Conservation (phyloP, 1,140 invertebrate genomes). For the Thaumatotibia leucotreta region DNA sequence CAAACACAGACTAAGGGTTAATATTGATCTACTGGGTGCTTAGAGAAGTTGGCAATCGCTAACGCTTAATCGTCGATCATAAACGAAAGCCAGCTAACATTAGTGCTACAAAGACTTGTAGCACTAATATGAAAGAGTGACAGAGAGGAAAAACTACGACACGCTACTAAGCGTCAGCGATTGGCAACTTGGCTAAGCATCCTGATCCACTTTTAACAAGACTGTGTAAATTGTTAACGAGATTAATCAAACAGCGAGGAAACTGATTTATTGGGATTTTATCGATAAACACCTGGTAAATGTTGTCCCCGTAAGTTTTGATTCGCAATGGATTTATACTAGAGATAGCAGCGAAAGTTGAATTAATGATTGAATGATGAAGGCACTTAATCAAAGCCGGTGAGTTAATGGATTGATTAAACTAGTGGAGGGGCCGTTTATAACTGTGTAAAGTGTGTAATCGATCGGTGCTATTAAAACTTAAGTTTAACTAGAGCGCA, state of each 20-base stretch:
- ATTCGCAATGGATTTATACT: background rate
- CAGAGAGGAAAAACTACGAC: too few species aligned
- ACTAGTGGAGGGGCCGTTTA: background rate
- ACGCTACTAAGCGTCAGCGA: too few species aligned
- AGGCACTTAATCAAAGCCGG: background rate
- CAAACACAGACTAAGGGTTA: too few species aligned
- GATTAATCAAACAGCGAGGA: constrained; percentile 4
- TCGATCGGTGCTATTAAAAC: background rate
- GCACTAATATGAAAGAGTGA: too few species aligned
- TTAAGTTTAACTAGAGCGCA: background rate
- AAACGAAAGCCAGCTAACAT: too few species aligned
- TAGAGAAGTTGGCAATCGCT: too few species aligned
- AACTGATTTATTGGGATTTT: constrained; percentile 6
- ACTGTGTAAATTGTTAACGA: background rate
- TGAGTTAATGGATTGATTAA: constrained; percentile 9
- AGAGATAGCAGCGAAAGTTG: constrained; percentile 6
- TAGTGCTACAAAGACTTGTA: too few species aligned
- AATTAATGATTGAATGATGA: constrained; percentile 3
- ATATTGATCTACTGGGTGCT: too few species aligned
- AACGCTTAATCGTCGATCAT: too few species aligned
- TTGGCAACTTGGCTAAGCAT: too few species aligned
- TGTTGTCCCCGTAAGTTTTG: constrained; percentile 6
- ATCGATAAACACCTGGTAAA: constrained; percentile 7
- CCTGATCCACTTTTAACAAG: constrained; percentile 2
- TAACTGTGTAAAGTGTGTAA: background rate